Evolutionary conservation across 2,113 vertebrate species (phyloP).

Genomic region (Corynorhinus townsendii): DNA sequence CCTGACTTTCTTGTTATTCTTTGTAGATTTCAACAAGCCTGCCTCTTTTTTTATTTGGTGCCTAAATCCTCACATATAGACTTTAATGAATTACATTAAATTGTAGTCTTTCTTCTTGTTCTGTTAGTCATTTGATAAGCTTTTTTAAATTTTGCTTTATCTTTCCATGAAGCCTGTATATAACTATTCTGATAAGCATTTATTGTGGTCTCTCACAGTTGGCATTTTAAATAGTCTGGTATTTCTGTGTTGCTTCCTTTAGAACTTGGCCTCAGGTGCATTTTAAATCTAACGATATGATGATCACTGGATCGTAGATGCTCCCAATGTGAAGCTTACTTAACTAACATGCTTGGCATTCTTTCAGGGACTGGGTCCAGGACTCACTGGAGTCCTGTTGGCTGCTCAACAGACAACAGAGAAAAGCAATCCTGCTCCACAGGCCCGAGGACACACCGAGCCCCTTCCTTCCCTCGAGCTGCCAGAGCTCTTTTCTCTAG

Average conservation of each 20-base stretch:
- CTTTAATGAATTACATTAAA: background rate
- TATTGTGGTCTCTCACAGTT: conserved; percentile 22
- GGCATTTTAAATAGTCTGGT: background rate
- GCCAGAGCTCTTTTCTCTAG: conserved; percentile 45
- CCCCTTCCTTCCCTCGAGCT: background rate
- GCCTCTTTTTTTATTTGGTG: background rate
- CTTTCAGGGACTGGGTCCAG: conserved; percentile 59
- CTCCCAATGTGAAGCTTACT: conserved; percentile 58
- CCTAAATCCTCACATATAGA: background rate
- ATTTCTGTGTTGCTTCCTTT: conserved; percentile 51
- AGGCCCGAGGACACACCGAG: conserved; percentile 26
- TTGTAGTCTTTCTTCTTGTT: background rate
- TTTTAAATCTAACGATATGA: conserved; percentile 67
- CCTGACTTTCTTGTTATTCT: background rate
- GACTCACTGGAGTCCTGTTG: conserved; percentile 21
- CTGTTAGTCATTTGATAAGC: background rate
- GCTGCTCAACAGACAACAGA: conserved; percentile 47
- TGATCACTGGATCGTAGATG: conserved; percentile 59
- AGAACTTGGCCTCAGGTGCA: conserved; percentile 30
- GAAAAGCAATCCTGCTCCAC: background rate
- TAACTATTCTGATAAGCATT: background rate
- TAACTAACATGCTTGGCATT: conserved; percentile 58
- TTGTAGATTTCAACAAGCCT: background rate
- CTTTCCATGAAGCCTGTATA: background rate
- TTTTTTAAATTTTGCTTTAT: background rate